Evolutionary conservation across 1,140 invertebrate species (phyloP), one percentile per base, ranked within the genome.

Genomic region (Teleopsis dalmanni): DNA sequence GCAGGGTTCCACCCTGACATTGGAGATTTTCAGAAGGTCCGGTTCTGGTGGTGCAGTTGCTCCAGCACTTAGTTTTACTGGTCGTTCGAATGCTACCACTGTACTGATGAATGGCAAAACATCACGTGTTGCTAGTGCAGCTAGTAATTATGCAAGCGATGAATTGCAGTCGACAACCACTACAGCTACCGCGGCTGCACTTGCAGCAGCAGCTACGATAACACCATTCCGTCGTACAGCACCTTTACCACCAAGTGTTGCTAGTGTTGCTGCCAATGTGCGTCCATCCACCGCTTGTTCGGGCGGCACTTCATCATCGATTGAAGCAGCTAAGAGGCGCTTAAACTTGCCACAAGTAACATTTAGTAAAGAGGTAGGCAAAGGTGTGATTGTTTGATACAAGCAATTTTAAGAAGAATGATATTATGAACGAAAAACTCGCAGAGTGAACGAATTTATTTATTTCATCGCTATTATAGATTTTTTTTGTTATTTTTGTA

Each of bases 331-430:
- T 47, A 74, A 81, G 57, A 73, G 78, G 62, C 76, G 81, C 51
- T 70, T 84, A 13, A 80, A 83, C 55, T 75, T 87, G 51, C 85
- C 84, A 13, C 84, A 87, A 73, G 84, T 90, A 60, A 86, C 86
- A 25, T 89, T 88, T 73, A 88, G 78, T 62, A 81, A 84, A 69
- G 87, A 89, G 86, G 65, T 71, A 67, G 65, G 68, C 57, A 60
- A 75, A 55, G 80, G 79, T 38, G 78, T 82, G 50, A 78, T 82
- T 56, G 80, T 82, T 52, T 82, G 51, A 57, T 8, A 31, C 10
- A 44, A 29, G 22, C 8, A 9, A 16, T 22, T 11, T 22, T 10
- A 16, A 16, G 22, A 18, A 14, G 8, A 19, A 21, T 40, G 35
- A 8, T 6, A 16, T 40, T 11, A 4, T 23, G 21, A 23, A 23